These are phyloP conservation scores for Dusona sp. DNA, from an alignment of 2,888 invertebrate species.

Conservation along the genomic window DNA sequence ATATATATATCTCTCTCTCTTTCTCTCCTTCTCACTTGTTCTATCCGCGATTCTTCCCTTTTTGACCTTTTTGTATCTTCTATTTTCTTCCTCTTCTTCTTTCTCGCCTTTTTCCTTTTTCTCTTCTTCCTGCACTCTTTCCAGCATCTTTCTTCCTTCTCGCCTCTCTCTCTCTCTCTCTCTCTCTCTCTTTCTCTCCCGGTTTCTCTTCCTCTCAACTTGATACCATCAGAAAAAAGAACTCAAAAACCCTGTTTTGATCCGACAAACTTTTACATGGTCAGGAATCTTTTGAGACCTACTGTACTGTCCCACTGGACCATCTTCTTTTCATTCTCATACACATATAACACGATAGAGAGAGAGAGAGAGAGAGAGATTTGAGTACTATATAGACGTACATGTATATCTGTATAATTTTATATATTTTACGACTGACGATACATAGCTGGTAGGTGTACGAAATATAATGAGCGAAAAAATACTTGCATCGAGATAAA, in stretches of 20 bases:
- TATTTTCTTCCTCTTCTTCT: not conserved
- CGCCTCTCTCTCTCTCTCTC: not conserved
- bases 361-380: constrained; percentile 22
- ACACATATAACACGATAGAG: not conserved
- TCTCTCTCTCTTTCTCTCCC: not conserved
- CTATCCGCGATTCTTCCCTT: not conserved
- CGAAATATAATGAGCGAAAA: constrained; percentile 34
- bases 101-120: not conserved
- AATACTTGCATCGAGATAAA: constrained; percentile 3
- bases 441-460: constrained; percentile 6
- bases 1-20: not conserved
- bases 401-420: constrained; percentile 23
- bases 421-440: constrained; percentile 43
- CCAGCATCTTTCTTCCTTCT: not conserved
- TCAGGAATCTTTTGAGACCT: not conserved
- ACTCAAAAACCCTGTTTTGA: not conserved
- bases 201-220: not conserved
- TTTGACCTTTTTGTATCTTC: not conserved
- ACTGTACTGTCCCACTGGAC: not conserved
- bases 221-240: not conserved
- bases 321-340: not conserved
- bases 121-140: not conserved
- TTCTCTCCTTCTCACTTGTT: not conserved
- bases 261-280: constrained; percentile 6
- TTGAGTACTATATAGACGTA: constrained; percentile 6